Base-by-base conservation (phyloP, 2,797 vertebrate species). In the Denticeps clupeoides region DNA sequence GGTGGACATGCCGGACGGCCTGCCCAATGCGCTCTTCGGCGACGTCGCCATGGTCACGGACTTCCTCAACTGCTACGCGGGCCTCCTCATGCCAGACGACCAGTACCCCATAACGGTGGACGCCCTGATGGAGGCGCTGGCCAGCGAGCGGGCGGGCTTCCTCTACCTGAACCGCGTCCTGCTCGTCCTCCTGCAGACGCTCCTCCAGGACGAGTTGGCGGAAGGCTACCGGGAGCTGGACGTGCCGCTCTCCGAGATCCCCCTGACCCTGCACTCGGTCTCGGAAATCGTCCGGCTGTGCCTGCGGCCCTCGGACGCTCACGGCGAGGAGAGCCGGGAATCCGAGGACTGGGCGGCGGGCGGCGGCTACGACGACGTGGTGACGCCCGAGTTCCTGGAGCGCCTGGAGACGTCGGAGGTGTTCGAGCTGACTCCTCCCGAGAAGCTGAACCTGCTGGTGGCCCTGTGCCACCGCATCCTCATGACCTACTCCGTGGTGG, bases 401-500 rank as follows among this genome's bases (percentile, higher is more conserved):
- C 90, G 88, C 58, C 81, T 98, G 8, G 94, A 97, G 60, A 90
- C 88, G 0, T 72, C 84, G 0, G 94, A 98, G 60, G 91, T 97
- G 59, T 98, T 97, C 53, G 95, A 99, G 62, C 67, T 99, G 41
- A 81, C 77, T 2, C 81, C 90, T 0, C 87, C 88, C 28, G 95
- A 99, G 75, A 99, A 99, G 58, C 72, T 94, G 22, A 81, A 15
- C 62, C 84, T 97, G 58, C 74, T 98, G 7, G 80, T 87, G 16
- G 93, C 91, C 0, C 81, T 98, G 18, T 96, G 89, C 61, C 91
- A 99, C 70, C 88, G 95, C 21, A 97, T 98, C 50, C 87, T 99
- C 1, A 95, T 97, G 93, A 98, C 94, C 0, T 97, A 98, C 65
- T 97, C 93, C 0, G 88, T 97, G 35, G 93, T 94, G 63, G 93